Conservation (phyloP, 2,888 invertebrate genomes). For the Drosophila tanythrix region DNA sequence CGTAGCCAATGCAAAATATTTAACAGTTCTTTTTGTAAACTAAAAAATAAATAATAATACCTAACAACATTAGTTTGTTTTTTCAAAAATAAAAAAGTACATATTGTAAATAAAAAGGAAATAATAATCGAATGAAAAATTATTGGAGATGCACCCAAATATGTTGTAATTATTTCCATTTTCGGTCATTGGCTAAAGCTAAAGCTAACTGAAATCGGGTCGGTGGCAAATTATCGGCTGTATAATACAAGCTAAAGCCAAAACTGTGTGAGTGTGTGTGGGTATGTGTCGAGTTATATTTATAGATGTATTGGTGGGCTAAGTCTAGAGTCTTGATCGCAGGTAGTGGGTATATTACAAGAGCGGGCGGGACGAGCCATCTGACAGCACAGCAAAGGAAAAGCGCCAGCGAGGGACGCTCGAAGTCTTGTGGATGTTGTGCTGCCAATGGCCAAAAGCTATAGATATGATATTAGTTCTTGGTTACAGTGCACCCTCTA, state of each 20-base stretch:
- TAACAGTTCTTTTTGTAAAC: not conserved
- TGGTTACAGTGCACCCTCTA: slow-evolving; percentile 40
- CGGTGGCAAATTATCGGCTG: slow-evolving; percentile 73
- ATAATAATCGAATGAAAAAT: slow-evolving; percentile 81
- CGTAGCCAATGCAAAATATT: slow-evolving; percentile 35
- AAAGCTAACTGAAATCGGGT: slow-evolving; percentile 61
- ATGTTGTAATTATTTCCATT: slow-evolving; percentile 85
- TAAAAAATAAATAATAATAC: slow-evolving; percentile 44
- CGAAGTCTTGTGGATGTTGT: slow-evolving; percentile 37
- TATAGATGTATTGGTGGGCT: slow-evolving; percentile 49
- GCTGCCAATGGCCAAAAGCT: slow-evolving; percentile 40
- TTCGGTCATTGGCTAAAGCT: slow-evolving; percentile 61
- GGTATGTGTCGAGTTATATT: slow-evolving; percentile 28
- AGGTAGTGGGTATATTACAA: slow-evolving; percentile 39
- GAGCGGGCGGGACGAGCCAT: slow-evolving; percentile 33
- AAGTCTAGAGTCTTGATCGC: slow-evolving; percentile 34
- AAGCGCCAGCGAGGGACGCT: slow-evolving; percentile 43
- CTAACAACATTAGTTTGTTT: slow-evolving; percentile 1
- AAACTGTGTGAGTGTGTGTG: slow-evolving; percentile 19
- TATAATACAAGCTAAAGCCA: slow-evolving; percentile 73
- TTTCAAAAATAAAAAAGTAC: slow-evolving; percentile 58
- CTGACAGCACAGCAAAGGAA: slow-evolving; percentile 39
- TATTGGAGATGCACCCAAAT: slow-evolving; percentile 85
- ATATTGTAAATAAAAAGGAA: slow-evolving; percentile 70
- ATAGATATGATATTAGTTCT: slow-evolving; percentile 23